Evolutionary conservation across 2,113 vertebrate genomes (phyloP).

Genomic region (Macaca nemestrina): DNA sequence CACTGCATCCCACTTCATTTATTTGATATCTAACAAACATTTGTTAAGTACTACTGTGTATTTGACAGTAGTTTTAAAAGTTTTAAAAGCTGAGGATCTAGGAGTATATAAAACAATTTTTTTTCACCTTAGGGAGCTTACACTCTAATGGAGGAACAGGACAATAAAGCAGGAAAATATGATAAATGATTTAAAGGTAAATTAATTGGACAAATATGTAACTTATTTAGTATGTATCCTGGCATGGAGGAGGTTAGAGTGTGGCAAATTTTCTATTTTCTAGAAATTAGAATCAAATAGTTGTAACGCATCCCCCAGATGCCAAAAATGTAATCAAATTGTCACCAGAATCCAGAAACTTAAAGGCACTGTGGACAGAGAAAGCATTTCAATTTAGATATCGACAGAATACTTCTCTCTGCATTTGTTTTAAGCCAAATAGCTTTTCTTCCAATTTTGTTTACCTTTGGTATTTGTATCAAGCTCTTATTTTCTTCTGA

Average conservation of each 20-base stretch:
- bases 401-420: constrained; percentile 48
- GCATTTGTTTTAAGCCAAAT: constrained; percentile 54
- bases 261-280: constrained; percentile 18
- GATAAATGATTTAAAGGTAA: neutral
- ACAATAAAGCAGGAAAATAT: neutral
- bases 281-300: constrained; percentile 20
- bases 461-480: constrained; percentile 65
- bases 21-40: neutral
- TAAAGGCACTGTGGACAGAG: neutral
- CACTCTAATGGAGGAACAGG: neutral
- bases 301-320: neutral
- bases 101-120: neutral
- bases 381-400: constrained; percentile 54
- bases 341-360: constrained; percentile 26
- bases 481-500: constrained; percentile 67
- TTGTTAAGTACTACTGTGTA: neutral
- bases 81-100: neutral
- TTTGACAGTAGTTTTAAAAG: neutral
- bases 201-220: constrained; percentile 4
- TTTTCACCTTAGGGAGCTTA: neutral
- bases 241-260: neutral
- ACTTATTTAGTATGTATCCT: constrained; percentile 9
- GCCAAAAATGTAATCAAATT: constrained; percentile 34
- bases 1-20: neutral
- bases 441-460: constrained; percentile 53